Percentiles rank a stretch among this genome's conserved stretches.
Evolutionary conservation across 2,113 vertebrate species (phyloP).

Genomic region (Tetrao urogallus): DNA sequence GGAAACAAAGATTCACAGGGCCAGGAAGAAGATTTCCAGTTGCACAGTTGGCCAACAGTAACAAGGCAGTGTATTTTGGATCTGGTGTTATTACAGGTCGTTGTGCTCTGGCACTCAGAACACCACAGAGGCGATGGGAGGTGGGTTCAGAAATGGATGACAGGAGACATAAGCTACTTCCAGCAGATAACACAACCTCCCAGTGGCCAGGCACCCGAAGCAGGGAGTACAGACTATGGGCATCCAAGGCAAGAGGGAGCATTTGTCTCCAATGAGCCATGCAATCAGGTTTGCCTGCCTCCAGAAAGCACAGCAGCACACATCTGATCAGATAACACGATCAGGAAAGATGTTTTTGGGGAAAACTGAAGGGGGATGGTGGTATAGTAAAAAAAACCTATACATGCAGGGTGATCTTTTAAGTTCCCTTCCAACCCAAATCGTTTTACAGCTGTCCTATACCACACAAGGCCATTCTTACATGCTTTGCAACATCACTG

Average conservation of each 20-base stretch:
- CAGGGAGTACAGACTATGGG: background rate
- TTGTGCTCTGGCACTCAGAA: background rate
- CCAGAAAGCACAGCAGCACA: background rate
- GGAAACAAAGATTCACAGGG: background rate
- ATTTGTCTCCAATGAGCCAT: background rate
- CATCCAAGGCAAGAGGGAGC: background rate
- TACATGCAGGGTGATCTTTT: background rate
- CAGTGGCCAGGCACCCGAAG: background rate
- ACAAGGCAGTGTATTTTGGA: background rate
- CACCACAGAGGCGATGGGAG: background rate
- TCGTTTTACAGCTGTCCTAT: too few relatives aligned
- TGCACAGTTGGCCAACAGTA: background rate
- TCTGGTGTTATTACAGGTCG: background rate
- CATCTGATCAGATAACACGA: background rate
- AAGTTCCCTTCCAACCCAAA: background rate
- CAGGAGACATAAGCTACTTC: background rate
- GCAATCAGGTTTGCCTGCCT: background rate
- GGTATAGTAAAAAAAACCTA: background rate
- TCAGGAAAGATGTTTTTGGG: background rate
- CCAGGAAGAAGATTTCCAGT: background rate
- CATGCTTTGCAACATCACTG: background rate
- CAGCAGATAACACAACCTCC: background rate
- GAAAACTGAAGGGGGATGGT: background rate
- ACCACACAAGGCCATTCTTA: background rate
- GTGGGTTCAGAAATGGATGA: too few relatives aligned